Evolutionary conservation across 2,797 vertebrate genomes (phyloP).

Genomic region (Petrocephalus sullivani): DNA sequence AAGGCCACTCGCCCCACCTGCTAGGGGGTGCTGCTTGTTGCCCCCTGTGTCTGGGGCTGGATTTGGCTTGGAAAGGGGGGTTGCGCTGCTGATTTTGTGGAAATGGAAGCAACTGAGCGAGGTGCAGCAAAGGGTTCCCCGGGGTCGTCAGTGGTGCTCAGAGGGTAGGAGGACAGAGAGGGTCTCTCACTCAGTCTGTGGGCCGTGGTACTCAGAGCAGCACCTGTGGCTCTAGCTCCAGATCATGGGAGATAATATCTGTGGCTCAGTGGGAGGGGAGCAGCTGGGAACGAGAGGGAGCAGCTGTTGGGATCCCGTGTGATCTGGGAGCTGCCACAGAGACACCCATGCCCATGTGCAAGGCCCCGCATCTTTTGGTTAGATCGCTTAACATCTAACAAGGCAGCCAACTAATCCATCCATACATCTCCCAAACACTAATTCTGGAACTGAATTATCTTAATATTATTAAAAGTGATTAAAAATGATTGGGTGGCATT

Average conservation of each 20-base stretch:
- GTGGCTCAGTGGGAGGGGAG: not conserved
- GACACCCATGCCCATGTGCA: not conserved
- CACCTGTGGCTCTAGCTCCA: constrained; percentile 1
- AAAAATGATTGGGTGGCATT: not conserved
- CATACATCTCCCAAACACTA: not conserved
- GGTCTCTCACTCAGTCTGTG: not conserved
- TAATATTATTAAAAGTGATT: not conserved
- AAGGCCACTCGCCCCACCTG: not conserved
- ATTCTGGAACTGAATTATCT: not conserved
- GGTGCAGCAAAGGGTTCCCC: not conserved
- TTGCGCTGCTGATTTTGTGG: not conserved
- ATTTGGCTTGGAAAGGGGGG: not conserved
- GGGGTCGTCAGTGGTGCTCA: not conserved
- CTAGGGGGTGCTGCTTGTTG: not conserved
- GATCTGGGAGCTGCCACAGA: not conserved
- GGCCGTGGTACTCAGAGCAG: not conserved
- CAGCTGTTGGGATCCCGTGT: not conserved
- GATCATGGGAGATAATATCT: not conserved
- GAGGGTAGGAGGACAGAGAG: not conserved
- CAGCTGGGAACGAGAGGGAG: not conserved
- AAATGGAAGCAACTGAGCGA: not conserved
- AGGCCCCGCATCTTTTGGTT: not conserved
- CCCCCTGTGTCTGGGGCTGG: not conserved
- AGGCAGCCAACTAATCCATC: not conserved
- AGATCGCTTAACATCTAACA: not conserved